A percentile compares a stretch with the other conserved stretches of the same genome.
Evolutionary conservation across 2,113 vertebrate species (phyloP).

Genomic region (Leiothrix lutea): DNA sequence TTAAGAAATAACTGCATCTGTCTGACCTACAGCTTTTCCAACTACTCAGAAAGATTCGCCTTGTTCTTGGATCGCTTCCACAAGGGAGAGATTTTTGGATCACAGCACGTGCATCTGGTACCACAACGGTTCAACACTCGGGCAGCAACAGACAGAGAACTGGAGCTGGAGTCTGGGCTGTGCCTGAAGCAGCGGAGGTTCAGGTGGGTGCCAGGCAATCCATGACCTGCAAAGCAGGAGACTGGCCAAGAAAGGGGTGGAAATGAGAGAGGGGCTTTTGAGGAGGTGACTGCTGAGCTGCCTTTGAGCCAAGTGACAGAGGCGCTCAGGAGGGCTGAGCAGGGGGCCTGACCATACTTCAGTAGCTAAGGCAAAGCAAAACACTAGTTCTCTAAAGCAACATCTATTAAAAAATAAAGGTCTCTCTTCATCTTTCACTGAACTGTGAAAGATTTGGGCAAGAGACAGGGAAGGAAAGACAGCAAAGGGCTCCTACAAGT

Average conservation of each 20-base stretch:
- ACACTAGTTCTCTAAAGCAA: background rate
- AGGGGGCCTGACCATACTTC: background rate
- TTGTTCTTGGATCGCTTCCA: background rate
- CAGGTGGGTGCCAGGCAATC: background rate
- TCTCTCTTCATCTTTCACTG: too few relatives aligned
- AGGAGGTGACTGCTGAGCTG: background rate
- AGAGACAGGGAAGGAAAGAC: background rate
- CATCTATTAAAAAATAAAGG: background rate
- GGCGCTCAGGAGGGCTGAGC: background rate
- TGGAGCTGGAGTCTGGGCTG: background rate
- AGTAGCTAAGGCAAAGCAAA: background rate
- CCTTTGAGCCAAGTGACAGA: background rate
- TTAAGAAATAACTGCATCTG: background rate
- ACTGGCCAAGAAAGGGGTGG: too few relatives aligned
- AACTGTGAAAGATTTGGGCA: background rate
- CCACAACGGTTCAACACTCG: accelerated
- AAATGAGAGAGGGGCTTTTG: accelerated
- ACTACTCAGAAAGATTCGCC: accelerated
- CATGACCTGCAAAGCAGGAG: background rate
- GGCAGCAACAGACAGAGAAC: background rate
- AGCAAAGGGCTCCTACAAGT: background rate
- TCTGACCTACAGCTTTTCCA: background rate
- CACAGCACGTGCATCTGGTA: accelerated
- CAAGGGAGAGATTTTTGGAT: background rate
- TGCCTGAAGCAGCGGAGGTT: background rate